Evolutionary conservation across 2,888 invertebrate genomes (phyloP).

Genomic region (Pimpla rufipes): DNA sequence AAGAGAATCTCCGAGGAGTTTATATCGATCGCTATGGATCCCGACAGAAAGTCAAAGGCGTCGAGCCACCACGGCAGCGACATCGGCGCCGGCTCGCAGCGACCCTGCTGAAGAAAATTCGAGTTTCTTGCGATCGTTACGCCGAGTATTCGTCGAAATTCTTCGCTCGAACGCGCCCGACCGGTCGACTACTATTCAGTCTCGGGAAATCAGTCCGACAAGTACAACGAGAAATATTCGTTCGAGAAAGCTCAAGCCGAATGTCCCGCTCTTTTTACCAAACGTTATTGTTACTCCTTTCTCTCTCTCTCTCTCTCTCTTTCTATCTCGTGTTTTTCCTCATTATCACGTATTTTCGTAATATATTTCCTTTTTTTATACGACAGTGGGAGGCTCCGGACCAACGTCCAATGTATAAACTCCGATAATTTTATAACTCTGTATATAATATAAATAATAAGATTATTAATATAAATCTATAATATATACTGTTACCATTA

Average conservation of each 20-base stretch:
- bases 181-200: neutral
- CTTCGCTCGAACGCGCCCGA: slow-evolving; percentile 39
- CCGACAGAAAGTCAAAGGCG: slow-evolving; percentile 82
- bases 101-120: slow-evolving; percentile 44
- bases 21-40: slow-evolving; percentile 84
- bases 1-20: slow-evolving; percentile 84
- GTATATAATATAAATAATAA: slow-evolving; percentile 62
- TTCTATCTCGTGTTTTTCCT: slow-evolving; percentile 7
- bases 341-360: slow-evolving; percentile 23
- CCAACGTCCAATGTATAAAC: slow-evolving; percentile 61
- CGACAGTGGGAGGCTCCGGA: slow-evolving; percentile 26
- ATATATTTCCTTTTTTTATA: slow-evolving; percentile 16
- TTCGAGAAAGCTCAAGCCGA: slow-evolving; percentile 27
- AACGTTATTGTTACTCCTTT: slow-evolving; percentile 35
- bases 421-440: slow-evolving; percentile 43
- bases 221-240: slow-evolving; percentile 33
- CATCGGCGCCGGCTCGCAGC: slow-evolving; percentile 71
- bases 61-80: slow-evolving; percentile 83
- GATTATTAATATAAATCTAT: slow-evolving; percentile 53
- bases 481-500: slow-evolving; percentile 56
- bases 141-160: slow-evolving; percentile 44
- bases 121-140: slow-evolving; percentile 15
- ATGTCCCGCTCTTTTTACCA: slow-evolving; percentile 44
- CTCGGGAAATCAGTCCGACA: slow-evolving; percentile 17
- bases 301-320: too few relatives aligned